These are phyloP conservation scores for Tonatia bakeri DNA, from an alignment of 2,113 vertebrate species.

Conservation along the genomic window DNA sequence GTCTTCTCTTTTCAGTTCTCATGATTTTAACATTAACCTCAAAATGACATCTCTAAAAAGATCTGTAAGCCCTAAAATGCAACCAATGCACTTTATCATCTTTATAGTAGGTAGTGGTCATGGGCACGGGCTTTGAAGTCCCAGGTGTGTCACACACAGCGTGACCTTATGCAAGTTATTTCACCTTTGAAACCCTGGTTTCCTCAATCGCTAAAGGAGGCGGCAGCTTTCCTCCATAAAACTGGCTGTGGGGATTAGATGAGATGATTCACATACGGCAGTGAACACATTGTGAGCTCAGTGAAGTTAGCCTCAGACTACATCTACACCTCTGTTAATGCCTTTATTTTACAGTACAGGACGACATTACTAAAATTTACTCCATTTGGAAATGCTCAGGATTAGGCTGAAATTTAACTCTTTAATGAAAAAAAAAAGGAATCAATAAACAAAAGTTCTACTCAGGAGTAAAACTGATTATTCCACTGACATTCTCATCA, in stretches of 20 bases:
- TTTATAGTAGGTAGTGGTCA: not conserved
- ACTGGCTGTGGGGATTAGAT: not conserved
- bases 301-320: not conserved
- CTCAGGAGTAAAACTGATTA: not conserved
- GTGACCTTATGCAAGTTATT: not conserved
- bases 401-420: not conserved
- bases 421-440: constrained; percentile 26
- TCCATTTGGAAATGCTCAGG: not conserved
- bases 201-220: not conserved
- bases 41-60: constrained; percentile 19
- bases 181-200: not conserved
- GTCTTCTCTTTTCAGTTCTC: not conserved
- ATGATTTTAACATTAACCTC: constrained; percentile 21
- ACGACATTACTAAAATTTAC: constrained; percentile 6
- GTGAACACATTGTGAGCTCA: not conserved
- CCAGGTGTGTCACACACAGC: not conserved
- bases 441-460: not conserved
- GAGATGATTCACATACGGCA: not conserved
- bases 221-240: not conserved
- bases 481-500: not conserved
- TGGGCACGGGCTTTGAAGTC: not conserved
- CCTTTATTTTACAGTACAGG: not conserved
- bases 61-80: not conserved
- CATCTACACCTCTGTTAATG: not conserved
- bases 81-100: not conserved